phyloP scores from a whole-genome alignment of 64 coral and sea anemone species.

The Pachyseris speciosa region DNA sequence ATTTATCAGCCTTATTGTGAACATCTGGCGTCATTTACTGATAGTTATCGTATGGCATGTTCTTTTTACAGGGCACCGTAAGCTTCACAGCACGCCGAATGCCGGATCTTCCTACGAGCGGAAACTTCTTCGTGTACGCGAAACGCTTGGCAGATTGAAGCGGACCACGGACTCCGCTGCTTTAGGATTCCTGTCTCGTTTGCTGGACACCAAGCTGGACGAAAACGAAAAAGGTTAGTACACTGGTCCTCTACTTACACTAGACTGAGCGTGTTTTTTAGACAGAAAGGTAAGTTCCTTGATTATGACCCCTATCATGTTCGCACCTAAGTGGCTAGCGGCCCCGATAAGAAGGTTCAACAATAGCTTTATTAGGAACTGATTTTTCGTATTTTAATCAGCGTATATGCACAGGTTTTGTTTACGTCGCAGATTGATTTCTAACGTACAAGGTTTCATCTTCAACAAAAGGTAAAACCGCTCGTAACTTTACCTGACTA shows the following conservation, averaged over 20 bases:
- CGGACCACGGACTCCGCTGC: constrained; percentile 53
- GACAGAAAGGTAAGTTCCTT: too few species aligned
- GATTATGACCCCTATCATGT: too few species aligned
- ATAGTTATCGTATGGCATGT: not conserved
- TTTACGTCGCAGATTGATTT: too few species aligned
- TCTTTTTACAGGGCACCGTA: not conserved
- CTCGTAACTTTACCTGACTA: too few species aligned
- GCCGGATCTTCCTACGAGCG: constrained; percentile 44
- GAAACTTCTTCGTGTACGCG: constrained; percentile 49
- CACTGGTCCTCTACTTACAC: not conserved
- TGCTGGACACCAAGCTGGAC: constrained; percentile 26
- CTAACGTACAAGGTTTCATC: too few species aligned
- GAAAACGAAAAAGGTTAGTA: constrained; percentile 45
- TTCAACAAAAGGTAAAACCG: too few species aligned
- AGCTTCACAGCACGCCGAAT: not conserved
- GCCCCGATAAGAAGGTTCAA: too few species aligned
- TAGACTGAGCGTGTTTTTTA: too few species aligned
- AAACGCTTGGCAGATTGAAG: constrained; percentile 47
- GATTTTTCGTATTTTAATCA: too few species aligned
- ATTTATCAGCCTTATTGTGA: not conserved
- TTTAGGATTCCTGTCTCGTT: constrained; percentile 33
- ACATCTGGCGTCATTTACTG: not conserved
- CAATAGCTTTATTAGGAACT: too few species aligned
- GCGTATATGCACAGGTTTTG: too few species aligned
- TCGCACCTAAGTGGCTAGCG: too few species aligned